Conservation (phyloP, 2,888 invertebrate genomes). For the Cerastis rubricosa region DNA sequence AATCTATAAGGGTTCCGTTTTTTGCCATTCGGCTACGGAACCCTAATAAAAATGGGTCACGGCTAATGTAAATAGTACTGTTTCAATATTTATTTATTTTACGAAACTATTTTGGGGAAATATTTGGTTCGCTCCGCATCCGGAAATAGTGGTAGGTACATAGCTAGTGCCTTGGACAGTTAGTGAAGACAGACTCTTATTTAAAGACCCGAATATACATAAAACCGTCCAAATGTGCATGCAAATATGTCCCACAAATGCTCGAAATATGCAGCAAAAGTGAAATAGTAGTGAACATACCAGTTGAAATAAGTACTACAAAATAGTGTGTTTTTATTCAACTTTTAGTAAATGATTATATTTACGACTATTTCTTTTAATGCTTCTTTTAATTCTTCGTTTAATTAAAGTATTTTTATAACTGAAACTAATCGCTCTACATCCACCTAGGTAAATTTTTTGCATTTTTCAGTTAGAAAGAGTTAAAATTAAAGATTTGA, state of each 20-base stretch:
- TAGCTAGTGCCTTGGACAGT: background rate
- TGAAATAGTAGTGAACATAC: background rate
- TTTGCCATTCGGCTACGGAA: too few species aligned
- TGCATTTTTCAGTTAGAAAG: too few species aligned
- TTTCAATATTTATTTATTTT: slow-evolving; percentile 55
- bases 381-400: too few species aligned
- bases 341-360: background rate
- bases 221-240: background rate
- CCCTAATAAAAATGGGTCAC: background rate
- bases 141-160: background rate
- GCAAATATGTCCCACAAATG: background rate
- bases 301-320: background rate
- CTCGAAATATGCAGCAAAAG: background rate
- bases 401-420: too few species aligned
- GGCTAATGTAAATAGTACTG: slow-evolving; percentile 24
- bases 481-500: too few species aligned
- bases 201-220: background rate
- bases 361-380: too few species aligned
- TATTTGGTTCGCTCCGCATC: slow-evolving; percentile 9
- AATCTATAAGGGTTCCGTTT: too few species aligned
- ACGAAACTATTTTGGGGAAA: slow-evolving; percentile 35
- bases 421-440: too few species aligned
- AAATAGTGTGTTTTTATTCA: background rate
- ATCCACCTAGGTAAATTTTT: too few species aligned
- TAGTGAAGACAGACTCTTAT: slow-evolving; percentile 3